Evolutionary conservation across 2,113 vertebrate species (phyloP).

Genomic region (Sorex araneus): DNA sequence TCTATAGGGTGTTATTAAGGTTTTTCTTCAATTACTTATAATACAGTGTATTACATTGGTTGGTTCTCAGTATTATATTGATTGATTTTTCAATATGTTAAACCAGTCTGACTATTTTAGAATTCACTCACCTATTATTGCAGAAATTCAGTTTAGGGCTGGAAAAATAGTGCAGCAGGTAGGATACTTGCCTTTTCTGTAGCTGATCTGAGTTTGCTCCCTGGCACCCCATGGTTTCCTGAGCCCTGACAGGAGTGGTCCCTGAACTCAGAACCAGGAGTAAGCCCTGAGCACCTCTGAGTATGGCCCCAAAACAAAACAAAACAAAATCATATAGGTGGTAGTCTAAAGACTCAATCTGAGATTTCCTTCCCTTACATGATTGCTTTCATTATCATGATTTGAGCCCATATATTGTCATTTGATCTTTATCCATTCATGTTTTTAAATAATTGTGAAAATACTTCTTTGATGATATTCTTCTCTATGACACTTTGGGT

Average conservation of each 20-base stretch:
- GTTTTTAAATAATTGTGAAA: conserved; percentile 8
- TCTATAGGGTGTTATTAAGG: neutral
- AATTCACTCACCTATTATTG: neutral
- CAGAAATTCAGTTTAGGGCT: neutral
- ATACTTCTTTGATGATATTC: conserved; percentile 2
- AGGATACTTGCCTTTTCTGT: no score
- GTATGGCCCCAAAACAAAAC: no score
- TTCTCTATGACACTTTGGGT: neutral
- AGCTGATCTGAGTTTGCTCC: no score
- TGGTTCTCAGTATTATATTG: neutral
- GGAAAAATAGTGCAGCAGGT: no score
- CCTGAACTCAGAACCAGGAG: no score
- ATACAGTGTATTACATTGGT: neutral
- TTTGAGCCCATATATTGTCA: neutral
- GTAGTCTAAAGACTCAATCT: conserved; percentile 1
- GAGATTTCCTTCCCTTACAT: neutral
- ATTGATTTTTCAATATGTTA: neutral
- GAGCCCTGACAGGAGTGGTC: no score
- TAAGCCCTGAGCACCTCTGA: no score
- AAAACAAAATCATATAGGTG: neutral
- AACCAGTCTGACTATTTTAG: conserved; percentile 13
- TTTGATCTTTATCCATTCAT: neutral
- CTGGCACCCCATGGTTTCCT: no score
- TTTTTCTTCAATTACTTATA: neutral
- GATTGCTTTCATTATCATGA: neutral